Evolutionary conservation across 1,140 invertebrate species (phyloP).

Genomic region (Brachionus angularis): DNA sequence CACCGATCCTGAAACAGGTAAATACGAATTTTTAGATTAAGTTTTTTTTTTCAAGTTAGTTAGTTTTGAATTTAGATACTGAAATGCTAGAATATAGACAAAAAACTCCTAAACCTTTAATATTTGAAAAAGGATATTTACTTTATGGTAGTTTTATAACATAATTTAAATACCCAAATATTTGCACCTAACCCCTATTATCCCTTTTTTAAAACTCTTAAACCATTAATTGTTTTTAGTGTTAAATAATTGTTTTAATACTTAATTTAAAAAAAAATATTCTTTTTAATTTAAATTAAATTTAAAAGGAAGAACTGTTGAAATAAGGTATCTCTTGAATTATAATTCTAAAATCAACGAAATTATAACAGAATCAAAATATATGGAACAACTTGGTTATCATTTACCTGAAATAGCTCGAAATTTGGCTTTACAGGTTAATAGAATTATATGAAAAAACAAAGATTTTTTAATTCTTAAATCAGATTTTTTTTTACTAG

Average conservation of each 20-base stretch:
- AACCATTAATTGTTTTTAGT: too few relatives aligned
- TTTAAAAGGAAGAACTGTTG: background rate
- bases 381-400: slow-evolving; percentile 68
- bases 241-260: too few relatives aligned
- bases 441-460: background rate
- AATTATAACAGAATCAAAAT: slow-evolving; percentile 64
- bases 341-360: slow-evolving; percentile 65
- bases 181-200: too few relatives aligned
- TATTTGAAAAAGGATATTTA: slow-evolving; percentile 2
- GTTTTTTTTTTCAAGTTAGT: background rate
- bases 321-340: slow-evolving; percentile 51
- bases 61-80: background rate
- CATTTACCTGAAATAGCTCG: slow-evolving; percentile 66
- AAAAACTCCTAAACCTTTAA: background rate
- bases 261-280: background rate
- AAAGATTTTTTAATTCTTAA: too few relatives aligned
- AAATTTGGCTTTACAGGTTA: slow-evolving; percentile 67
- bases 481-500: slow-evolving; percentile 46
- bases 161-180: too few relatives aligned
- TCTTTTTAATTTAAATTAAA: background rate
- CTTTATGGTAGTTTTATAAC: slow-evolving; percentile 35
- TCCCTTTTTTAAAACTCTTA: too few relatives aligned
- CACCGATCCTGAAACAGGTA: slow-evolving; percentile 18
- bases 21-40: background rate
- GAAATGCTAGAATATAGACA: background rate